Evolutionary conservation across 2,888 invertebrate species (phyloP).

Genomic region (Sylvicola fuscatus): DNA sequence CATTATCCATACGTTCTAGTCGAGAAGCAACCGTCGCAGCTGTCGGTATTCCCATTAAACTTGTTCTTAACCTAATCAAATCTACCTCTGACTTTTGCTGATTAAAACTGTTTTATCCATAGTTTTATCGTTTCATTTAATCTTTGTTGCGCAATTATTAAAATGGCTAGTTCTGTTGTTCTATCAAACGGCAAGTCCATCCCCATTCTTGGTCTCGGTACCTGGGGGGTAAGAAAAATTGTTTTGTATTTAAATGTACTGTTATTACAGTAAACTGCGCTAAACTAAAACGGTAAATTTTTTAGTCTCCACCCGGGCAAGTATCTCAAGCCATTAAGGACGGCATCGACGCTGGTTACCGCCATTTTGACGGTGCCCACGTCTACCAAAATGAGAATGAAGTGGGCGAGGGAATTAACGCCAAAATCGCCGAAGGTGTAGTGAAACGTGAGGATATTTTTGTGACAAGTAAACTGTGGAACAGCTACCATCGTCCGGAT

Average conservation of each 20-base stretch:
- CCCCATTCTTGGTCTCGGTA: slow-evolving; percentile 45
- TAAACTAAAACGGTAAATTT: slow-evolving; percentile 6
- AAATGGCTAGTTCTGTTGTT: slow-evolving; percentile 26
- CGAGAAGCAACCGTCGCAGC: too few species aligned
- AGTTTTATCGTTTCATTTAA: too few species aligned
- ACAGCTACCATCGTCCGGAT: slow-evolving; percentile 64
- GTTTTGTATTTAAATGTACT: too few species aligned
- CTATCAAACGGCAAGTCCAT: slow-evolving; percentile 35
- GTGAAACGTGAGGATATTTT: slow-evolving; percentile 48
- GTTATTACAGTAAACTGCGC: too few species aligned
- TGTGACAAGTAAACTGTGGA: slow-evolving; percentile 69
- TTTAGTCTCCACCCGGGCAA: slow-evolving; percentile 42
- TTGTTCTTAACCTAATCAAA: too few species aligned
- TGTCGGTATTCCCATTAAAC: too few species aligned
- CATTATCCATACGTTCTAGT: too few species aligned
- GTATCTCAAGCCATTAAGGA: slow-evolving; percentile 42
- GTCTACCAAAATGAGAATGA: slow-evolving; percentile 48
- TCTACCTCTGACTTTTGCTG: too few species aligned
- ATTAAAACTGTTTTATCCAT: too few species aligned
- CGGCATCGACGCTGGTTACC: slow-evolving; percentile 53
- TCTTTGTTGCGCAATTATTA: too few species aligned
- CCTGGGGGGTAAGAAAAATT: slow-evolving; percentile 13
- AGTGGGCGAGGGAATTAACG: slow-evolving; percentile 39
- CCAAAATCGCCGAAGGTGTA: slow-evolving; percentile 39
- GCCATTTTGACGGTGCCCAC: slow-evolving; percentile 42